A percentile compares a stretch with the other conserved stretches of the same genome.
phyloP scores from a whole-genome alignment of 2,888 invertebrate species.

The Mylabris sibirica region DNA sequence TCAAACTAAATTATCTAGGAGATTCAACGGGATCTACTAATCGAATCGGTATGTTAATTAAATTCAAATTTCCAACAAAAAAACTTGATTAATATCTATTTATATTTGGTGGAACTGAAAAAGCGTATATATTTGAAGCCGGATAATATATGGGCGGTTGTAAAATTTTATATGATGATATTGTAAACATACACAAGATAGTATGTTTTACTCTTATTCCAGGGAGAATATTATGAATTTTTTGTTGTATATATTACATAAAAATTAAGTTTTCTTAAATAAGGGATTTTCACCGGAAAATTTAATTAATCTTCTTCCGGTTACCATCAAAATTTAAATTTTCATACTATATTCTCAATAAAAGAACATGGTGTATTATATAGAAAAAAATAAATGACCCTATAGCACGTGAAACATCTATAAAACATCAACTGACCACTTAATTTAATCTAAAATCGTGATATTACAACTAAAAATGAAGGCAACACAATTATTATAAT shows the following conservation, averaged over 20 bases:
- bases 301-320: constrained; percentile 8
- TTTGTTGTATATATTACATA: not conserved
- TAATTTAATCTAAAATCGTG: constrained; percentile 39
- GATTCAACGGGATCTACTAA: constrained; percentile 30
- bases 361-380: not conserved
- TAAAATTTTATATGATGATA: constrained; percentile 10
- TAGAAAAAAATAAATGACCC: constrained; percentile 32
- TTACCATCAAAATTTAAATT: not conserved
- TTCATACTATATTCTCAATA: not conserved
- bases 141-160: no score
- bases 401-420: constrained; percentile 38
- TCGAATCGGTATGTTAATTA: constrained; percentile 14
- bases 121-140: no score
- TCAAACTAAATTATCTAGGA: constrained; percentile 35
- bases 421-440: constrained; percentile 45
- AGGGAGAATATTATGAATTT: not conserved
- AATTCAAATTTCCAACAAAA: not conserved
- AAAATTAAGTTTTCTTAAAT: not conserved
- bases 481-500: constrained; percentile 1
- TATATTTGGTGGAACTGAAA: no score
- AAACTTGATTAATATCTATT: no score
- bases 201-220: not conserved
- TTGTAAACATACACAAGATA: constrained; percentile 1
- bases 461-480: not conserved
- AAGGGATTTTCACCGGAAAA: constrained; percentile 3